These are phyloP conservation scores for Drosophila nr. perissopoda DNA, from an alignment of 2,888 invertebrate genomes.

Conservation along the genomic window DNA sequence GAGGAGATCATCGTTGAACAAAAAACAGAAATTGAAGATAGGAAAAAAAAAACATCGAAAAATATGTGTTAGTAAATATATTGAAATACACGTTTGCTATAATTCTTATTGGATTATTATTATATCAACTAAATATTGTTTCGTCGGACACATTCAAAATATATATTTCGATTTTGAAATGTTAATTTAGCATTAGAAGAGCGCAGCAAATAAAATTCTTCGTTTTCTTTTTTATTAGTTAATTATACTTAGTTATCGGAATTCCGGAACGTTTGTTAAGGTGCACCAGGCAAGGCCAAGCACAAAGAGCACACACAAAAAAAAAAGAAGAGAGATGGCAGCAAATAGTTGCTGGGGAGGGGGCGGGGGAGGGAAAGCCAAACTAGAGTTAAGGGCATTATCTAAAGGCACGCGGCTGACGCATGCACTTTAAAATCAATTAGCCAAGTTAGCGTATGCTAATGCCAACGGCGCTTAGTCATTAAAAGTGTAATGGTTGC, in stretches of 20 bases:
- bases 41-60: constrained; percentile 33
- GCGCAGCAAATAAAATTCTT: neutral
- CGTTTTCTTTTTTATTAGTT: no score
- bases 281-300: neutral
- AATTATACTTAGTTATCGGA: neutral
- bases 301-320: neutral
- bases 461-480: constrained; percentile 27
- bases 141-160: neutral
- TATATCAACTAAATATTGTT: constrained; percentile 1
- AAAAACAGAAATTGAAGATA: constrained; percentile 10
- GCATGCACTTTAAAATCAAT: constrained; percentile 33
- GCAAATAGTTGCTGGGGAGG: neutral
- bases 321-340: neutral
- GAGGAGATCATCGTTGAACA: constrained; percentile 47
- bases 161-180: neutral
- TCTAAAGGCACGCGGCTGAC: constrained; percentile 11
- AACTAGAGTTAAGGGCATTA: neutral
- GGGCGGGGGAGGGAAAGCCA: neutral
- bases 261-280: neutral
- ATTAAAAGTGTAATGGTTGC: constrained; percentile 2
- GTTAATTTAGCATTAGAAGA: neutral
- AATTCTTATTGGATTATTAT: neutral
- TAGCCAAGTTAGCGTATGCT: constrained; percentile 23
- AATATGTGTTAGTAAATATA: constrained; percentile 40
- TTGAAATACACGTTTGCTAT: constrained; percentile 18